A percentile compares a stretch with the other conserved stretches of the same genome.
Evolutionary conservation across 2,888 invertebrate genomes (phyloP).

Genomic region (Cantharis nigra): DNA sequence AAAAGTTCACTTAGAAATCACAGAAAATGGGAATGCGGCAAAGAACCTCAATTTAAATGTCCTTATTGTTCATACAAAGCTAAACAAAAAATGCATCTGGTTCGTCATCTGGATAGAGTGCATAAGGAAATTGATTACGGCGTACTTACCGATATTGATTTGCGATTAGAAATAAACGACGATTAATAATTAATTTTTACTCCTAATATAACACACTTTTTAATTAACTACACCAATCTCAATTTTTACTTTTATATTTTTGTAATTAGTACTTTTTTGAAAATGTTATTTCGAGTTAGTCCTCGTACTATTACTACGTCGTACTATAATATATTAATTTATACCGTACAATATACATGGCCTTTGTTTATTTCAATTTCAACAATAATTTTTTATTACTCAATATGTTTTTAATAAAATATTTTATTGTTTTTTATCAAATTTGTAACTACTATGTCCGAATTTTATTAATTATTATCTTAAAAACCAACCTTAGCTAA

Average conservation of each 20-base stretch:
- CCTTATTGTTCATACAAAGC: conserved; percentile 55
- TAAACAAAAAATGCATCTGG: conserved; percentile 58
- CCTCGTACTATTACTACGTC: background rate
- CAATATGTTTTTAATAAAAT: too few relatives aligned
- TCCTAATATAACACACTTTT: background rate
- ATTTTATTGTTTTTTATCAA: too few relatives aligned
- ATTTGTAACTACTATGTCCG: background rate
- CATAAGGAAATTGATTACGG: conserved; percentile 57
- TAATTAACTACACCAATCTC: background rate
- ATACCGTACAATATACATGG: background rate
- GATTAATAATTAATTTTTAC: background rate
- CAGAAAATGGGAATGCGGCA: conserved; percentile 34
- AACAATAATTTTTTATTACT: too few relatives aligned
- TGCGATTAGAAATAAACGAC: conserved; percentile 8
- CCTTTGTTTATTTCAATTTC: too few relatives aligned
- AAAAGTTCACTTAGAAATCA: conserved; percentile 38
- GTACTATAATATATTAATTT: too few relatives aligned
- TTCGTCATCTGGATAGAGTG: conserved; percentile 80
- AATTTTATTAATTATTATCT: background rate
- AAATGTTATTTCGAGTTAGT: background rate
- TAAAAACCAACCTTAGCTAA: too few relatives aligned
- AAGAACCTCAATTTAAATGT: conserved; percentile 38
- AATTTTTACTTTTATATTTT: background rate
- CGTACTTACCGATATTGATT: conserved; percentile 16
- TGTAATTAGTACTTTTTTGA: background rate